Conservation (phyloP, 2,888 invertebrate species). For the Oscheius sp. region DNA sequence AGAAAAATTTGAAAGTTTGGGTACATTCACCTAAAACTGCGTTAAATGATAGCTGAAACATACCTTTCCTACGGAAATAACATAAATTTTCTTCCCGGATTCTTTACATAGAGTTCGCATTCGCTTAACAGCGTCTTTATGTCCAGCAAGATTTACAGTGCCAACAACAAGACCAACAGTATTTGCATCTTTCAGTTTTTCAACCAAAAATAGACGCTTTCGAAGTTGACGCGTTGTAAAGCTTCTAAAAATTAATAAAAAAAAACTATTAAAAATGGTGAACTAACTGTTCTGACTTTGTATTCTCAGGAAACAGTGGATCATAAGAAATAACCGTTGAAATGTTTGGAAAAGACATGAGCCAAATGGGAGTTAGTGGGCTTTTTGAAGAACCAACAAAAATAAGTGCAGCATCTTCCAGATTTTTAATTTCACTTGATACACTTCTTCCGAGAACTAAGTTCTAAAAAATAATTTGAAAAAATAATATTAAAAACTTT, state of each 20-base stretch:
- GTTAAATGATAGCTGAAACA: too few species aligned
- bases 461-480: neutral
- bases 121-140: conserved; percentile 62
- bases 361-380: conserved; percentile 62
- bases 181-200: conserved; percentile 90
- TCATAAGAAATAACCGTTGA: conserved; percentile 36
- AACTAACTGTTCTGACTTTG: neutral
- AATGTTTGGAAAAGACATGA: conserved; percentile 58
- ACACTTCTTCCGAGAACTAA: conserved; percentile 8
- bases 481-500: neutral
- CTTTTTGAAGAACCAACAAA: conserved; percentile 59
- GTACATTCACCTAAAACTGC: conserved; percentile 78
- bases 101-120: conserved; percentile 76
- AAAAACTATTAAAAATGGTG: conserved; percentile 17
- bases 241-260: neutral
- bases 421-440: neutral
- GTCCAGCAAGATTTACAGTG: conserved; percentile 83
- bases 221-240: conserved; percentile 75
- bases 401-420: conserved; percentile 35
- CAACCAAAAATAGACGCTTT: conserved; percentile 84
- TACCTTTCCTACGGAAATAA: conserved; percentile 88
- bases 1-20: conserved; percentile 92
- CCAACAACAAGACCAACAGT: conserved; percentile 85
- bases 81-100: conserved; percentile 86
- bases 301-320: too few species aligned